Conservation (phyloP, 1,140 invertebrate genomes). For the Drosophila kikkawai region DNA sequence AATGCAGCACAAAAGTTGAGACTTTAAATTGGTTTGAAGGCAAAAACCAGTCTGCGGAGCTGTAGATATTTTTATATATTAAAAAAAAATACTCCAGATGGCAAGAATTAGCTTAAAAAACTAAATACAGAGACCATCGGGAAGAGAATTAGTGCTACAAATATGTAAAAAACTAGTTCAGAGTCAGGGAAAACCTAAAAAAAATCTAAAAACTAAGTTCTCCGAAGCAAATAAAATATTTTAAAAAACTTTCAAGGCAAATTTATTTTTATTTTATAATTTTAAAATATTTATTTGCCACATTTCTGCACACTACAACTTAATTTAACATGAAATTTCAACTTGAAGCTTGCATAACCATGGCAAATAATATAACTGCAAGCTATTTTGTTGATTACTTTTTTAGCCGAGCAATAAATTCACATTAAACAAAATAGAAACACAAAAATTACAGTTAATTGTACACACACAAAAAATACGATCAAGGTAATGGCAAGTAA, state of each 20-base stretch:
- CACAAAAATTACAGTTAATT: conserved; percentile 70
- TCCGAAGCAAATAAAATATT: neutral
- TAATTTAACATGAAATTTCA: neutral
- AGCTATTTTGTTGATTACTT: conserved; percentile 9
- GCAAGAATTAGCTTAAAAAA: neutral
- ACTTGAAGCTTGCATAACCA: neutral
- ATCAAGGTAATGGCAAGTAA: conserved; percentile 72
- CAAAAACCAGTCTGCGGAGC: conserved; percentile 9
- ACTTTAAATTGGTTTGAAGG: conserved; percentile 1
- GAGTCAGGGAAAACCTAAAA: neutral
- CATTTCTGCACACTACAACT: neutral
- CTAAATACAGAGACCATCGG: neutral
- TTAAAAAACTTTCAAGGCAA: neutral
- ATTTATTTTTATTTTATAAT: neutral
- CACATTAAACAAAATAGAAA: conserved; percentile 25
- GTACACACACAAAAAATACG: conserved; percentile 58
- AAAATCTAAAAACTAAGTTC: neutral
- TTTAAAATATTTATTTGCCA: neutral
- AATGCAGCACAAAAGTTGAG: conserved; percentile 14
- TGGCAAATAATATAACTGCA: conserved; percentile 9
- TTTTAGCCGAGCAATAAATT: conserved; percentile 6
- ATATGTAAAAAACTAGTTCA: neutral
- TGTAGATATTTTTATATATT: neutral
- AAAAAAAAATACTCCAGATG: conserved; percentile 12
- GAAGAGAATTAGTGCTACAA: neutral